phyloP scores from a whole-genome alignment of 2,113 vertebrate genomes.

The Psephotus haematonotus region DNA sequence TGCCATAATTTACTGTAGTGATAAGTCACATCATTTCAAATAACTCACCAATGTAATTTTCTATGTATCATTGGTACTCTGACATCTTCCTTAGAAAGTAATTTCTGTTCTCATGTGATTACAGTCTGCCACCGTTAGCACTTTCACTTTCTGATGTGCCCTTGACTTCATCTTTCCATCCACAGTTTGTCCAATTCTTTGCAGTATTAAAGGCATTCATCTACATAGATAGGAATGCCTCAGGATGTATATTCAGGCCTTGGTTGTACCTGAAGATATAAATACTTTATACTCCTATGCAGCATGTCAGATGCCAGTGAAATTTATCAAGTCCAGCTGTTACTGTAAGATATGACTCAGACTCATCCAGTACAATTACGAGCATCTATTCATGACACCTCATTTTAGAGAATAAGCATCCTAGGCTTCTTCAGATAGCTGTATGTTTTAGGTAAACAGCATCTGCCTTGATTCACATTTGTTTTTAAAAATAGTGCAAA shows the following conservation, averaged over 20 bases:
- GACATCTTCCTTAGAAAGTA: not conserved
- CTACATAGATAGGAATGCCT: not conserved
- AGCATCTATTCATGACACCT: not conserved
- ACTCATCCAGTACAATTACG: not conserved
- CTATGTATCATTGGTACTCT: not conserved
- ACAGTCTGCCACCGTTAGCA: not conserved
- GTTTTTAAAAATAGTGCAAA: not conserved
- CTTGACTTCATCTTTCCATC: not conserved
- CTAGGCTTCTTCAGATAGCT: not conserved
- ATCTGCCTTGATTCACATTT: not conserved
- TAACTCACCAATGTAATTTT: not conserved
- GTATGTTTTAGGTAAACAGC: not conserved
- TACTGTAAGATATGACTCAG: not conserved
- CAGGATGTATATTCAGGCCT: not conserved
- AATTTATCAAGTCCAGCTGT: not conserved
- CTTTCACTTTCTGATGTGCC: not conserved
- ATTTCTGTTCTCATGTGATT: not conserved
- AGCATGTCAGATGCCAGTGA: not conserved
- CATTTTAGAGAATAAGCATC: not conserved
- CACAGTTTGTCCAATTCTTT: not conserved
- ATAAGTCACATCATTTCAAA: not conserved
- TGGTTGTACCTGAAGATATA: not conserved
- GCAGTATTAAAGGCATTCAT: not conserved
- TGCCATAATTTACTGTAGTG: not conserved
- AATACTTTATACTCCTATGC: not conserved